Conservation (phyloP, 2,888 invertebrate species). For the Agrochola lota region DNA sequence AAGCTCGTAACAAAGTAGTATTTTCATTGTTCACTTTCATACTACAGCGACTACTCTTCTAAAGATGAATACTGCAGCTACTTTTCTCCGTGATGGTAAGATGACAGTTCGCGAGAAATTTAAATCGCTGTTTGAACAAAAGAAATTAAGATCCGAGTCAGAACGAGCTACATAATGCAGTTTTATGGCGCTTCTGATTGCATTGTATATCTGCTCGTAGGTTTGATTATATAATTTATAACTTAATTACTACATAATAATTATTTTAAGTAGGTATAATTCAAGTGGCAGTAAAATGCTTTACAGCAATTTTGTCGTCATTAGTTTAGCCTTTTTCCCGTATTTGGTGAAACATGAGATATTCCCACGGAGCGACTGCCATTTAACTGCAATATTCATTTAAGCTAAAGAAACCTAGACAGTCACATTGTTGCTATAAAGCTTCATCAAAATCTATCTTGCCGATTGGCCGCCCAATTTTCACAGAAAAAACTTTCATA, state of each 20-base stretch:
- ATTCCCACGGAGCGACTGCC: too few species aligned
- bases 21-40: not conserved
- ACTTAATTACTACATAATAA: not conserved
- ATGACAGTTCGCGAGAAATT: constrained; percentile 27
- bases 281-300: not conserved
- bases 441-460: not conserved
- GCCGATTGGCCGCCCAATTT: too few species aligned
- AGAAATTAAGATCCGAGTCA: constrained; percentile 30
- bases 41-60: not conserved
- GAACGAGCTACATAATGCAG: not conserved
- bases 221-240: not conserved
- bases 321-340: not conserved
- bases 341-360: not conserved
- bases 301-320: not conserved
- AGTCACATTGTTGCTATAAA: not conserved
- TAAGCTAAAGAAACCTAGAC: not conserved
- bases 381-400: not conserved
- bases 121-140: constrained; percentile 50
- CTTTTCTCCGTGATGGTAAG: not conserved
- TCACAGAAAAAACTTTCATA: not conserved
- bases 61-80: not conserved
- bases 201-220: not conserved
- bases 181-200: constrained; percentile 6
- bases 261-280: not conserved
- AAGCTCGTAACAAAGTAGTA: not conserved